Percentiles rank a stretch among this genome's conserved stretches.
Evolutionary conservation across 2,888 invertebrate genomes (phyloP).

Genomic region (Calliphora vomitoria): DNA sequence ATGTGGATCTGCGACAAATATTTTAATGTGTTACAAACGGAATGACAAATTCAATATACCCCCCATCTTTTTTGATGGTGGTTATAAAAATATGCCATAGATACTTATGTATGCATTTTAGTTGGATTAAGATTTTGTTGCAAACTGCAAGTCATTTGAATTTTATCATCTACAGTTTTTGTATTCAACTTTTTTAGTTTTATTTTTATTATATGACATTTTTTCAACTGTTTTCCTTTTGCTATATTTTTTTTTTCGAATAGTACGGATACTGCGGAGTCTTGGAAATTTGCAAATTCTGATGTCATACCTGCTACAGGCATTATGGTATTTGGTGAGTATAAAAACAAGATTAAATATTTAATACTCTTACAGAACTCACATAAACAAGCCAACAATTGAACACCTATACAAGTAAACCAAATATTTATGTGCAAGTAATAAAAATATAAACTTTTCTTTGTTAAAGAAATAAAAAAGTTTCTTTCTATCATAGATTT

Average conservation of each 20-base stretch:
- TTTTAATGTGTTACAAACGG: no score
- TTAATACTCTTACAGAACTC: conserved; percentile 16
- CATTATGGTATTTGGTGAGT: conserved; percentile 93
- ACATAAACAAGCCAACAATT: background rate
- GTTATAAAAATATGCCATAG: background rate
- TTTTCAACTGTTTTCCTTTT: background rate
- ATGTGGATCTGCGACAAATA: no score
- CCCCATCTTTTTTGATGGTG: no score
- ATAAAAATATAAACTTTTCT: background rate
- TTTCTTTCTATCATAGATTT: conserved; percentile 7
- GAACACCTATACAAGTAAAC: background rate
- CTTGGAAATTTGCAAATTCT: conserved; percentile 90
- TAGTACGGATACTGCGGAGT: conserved; percentile 88
- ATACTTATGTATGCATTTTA: conserved; percentile 46
- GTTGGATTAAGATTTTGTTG: conserved; percentile 55
- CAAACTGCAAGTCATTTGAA: conserved; percentile 67
- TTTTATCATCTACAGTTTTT: conserved; percentile 61
- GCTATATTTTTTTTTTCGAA: conserved; percentile 18
- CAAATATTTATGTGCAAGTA: conserved; percentile 21
- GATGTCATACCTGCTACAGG: conserved; percentile 92
- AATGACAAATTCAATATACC: no score
- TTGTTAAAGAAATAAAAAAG: background rate
- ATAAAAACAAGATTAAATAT: conserved; percentile 55
- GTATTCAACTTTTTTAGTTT: background rate
- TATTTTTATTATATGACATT: conserved; percentile 32